phyloP scores from a whole-genome alignment of 1,140 invertebrate genomes.

The Eulimnadia texana region DNA sequence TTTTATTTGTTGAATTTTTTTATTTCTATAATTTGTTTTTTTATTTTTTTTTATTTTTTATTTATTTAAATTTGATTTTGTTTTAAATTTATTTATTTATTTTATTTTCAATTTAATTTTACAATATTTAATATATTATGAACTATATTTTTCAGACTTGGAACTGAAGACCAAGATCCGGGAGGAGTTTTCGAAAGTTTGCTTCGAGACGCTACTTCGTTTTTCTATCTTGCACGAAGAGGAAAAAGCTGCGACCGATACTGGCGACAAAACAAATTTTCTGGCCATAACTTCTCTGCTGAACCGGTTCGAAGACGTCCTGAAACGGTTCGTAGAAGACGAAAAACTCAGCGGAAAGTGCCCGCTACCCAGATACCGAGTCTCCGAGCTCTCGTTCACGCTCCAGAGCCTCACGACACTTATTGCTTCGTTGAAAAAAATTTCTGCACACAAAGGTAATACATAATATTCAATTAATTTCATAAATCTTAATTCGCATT shows the following conservation, averaged over 20 bases:
- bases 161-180: conserved; percentile 68
- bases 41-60: too few species aligned
- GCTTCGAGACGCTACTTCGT: conserved; percentile 89
- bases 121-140: too few species aligned
- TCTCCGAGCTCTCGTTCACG: conserved; percentile 94
- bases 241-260: conserved; percentile 16
- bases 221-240: conserved; percentile 48
- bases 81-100: too few species aligned
- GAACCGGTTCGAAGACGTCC: conserved; percentile 82
- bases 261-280: conserved; percentile 46
- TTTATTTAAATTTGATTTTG: too few species aligned
- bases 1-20: too few species aligned
- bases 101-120: too few species aligned
- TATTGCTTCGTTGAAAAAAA: conserved; percentile 80
- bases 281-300: conserved; percentile 80
- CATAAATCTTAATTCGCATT: conserved; percentile 9
- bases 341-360: conserved; percentile 78
- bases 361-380: conserved; percentile 73
- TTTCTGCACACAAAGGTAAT: conserved; percentile 67
- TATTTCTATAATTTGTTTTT: too few species aligned
- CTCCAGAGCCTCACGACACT: conserved; percentile 86
- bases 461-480: too few species aligned
- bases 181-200: conserved; percentile 90
- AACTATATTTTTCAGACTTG: too few species aligned
- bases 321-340: conserved; percentile 54